phyloP scores from a whole-genome alignment of 2,797 vertebrate species.

The Silurus lanzhouensis region DNA sequence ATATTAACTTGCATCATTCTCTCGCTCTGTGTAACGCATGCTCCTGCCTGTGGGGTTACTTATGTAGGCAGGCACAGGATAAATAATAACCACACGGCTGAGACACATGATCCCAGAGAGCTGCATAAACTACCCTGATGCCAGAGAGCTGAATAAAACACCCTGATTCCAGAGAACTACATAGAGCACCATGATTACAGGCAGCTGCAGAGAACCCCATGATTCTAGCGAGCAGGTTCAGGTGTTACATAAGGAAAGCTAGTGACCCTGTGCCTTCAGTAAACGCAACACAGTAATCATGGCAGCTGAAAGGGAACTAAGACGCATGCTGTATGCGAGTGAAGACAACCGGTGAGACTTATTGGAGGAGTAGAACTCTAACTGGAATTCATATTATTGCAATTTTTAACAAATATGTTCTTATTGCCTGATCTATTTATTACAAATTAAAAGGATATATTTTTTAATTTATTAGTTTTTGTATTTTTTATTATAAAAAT shows the following conservation, averaged over 20 bases:
- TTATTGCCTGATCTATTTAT: neutral
- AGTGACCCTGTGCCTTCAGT: conserved; percentile 22
- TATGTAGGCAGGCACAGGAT: conserved; percentile 43
- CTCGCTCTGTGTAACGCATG: conserved; percentile 30
- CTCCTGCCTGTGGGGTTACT: conserved; percentile 41
- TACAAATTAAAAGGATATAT: neutral
- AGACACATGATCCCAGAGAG: conserved; percentile 37
- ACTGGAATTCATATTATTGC: neutral
- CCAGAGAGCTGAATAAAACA: conserved; percentile 4
- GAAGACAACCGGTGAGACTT: neutral
- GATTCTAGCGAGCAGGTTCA: conserved; percentile 46
- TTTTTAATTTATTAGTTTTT: neutral
- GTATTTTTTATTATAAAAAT: too few species aligned
- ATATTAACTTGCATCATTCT: conserved; percentile 53
- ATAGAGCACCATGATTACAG: conserved; percentile 26
- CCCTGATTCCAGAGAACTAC: conserved; percentile 29
- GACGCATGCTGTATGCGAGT: neutral
- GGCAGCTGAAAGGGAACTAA: conserved; percentile 12
- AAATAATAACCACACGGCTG: conserved; percentile 50
- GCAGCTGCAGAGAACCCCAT: neutral
- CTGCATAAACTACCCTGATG: conserved; percentile 14
- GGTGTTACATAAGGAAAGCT: conserved; percentile 49
- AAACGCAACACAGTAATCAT: conserved; percentile 17
- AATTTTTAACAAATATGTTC: neutral
- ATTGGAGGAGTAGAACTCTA: neutral